phyloP scores from a whole-genome alignment of 1,140 invertebrate genomes.

The Telenomus remus region DNA sequence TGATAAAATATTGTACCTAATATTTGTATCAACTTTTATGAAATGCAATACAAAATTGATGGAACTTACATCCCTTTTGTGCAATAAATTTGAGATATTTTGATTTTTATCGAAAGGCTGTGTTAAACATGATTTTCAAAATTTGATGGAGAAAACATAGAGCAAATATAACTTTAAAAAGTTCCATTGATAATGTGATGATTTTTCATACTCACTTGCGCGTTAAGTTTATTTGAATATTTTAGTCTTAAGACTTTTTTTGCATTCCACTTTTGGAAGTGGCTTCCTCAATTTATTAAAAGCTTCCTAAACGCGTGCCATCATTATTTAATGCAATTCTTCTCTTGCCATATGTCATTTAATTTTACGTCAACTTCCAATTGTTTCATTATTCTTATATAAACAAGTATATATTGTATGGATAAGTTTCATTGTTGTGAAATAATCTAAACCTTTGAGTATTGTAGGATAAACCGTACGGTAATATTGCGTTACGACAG shows the following conservation, averaged over 20 bases:
- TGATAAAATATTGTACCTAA: constrained; percentile 4
- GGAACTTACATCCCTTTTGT: constrained; percentile 8
- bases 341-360: constrained; percentile 55
- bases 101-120: constrained; percentile 23
- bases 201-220: not conserved
- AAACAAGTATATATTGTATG: constrained; percentile 28
- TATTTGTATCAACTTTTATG: constrained; percentile 7
- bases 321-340: constrained; percentile 49
- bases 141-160: not conserved
- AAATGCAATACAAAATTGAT: not conserved
- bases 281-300: constrained; percentile 43
- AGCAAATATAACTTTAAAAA: constrained; percentile 1
- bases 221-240: not conserved
- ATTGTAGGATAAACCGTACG: constrained; percentile 48
- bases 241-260: constrained; percentile 2
- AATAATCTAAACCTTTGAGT: constrained; percentile 47
- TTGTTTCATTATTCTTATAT: constrained; percentile 23
- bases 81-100: constrained; percentile 12
- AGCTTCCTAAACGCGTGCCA: constrained; percentile 62
- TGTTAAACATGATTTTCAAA: constrained; percentile 18
- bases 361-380: constrained; percentile 33
- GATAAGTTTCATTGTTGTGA: constrained; percentile 44
- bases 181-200: not conserved
- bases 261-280: constrained; percentile 28
- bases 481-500: constrained; percentile 24